phyloP scores from a whole-genome alignment of 2,113 vertebrate species.

The Ictalurus punctatus region DNA sequence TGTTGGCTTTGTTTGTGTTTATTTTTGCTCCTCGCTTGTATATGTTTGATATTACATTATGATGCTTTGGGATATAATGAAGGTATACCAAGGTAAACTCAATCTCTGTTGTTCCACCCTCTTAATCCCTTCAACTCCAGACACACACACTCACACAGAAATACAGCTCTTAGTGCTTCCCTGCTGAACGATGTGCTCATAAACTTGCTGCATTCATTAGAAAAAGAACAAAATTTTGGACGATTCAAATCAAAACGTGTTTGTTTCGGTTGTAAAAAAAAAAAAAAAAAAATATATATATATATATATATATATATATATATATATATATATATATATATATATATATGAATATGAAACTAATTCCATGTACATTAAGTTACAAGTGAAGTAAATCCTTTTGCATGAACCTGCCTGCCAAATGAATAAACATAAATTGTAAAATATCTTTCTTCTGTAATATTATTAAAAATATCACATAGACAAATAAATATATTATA shows the following conservation, averaged over 20 bases:
- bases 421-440: background rate
- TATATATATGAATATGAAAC: background rate
- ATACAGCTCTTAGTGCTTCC: background rate
- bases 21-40: background rate
- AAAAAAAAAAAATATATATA: background rate
- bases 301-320: too few species aligned
- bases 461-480: background rate
- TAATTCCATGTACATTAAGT: background rate
- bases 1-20: background rate
- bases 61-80: background rate
- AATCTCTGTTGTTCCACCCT: background rate
- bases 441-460: background rate
- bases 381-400: background rate
- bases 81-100: background rate
- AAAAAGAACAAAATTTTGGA: background rate
- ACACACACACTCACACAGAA: background rate
- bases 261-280: background rate
- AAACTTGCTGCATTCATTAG: background rate
- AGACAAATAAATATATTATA: background rate
- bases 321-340: too few species aligned
- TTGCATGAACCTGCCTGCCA: background rate
- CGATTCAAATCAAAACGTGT: background rate
- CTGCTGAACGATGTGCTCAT: background rate
- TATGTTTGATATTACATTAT: background rate
- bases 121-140: background rate